Evolutionary conservation across 1,140 invertebrate species (phyloP).

Genomic region (Hermetia illucens): DNA sequence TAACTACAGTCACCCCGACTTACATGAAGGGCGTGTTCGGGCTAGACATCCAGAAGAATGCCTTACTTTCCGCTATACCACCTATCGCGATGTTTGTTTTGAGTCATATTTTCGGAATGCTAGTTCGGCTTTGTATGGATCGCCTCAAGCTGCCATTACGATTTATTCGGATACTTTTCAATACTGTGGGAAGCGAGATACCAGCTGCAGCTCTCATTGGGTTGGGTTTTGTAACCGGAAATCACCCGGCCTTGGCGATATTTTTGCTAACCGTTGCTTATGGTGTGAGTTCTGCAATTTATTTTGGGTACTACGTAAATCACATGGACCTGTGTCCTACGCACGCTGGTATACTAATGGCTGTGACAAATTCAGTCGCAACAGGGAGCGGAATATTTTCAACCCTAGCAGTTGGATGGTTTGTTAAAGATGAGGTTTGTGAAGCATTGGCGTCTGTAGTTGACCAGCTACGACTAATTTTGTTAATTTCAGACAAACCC

Average conservation of each 20-base stretch:
- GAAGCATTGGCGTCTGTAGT: too few relatives aligned
- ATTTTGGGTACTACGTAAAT: slow-evolving; percentile 46
- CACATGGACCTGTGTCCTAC: slow-evolving; percentile 57
- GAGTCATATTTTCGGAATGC: slow-evolving; percentile 42
- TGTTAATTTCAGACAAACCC: slow-evolving; percentile 11
- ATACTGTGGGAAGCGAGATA: slow-evolving; percentile 39
- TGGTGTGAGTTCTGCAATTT: slow-evolving; percentile 53
- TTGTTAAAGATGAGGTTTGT: slow-evolving; percentile 43
- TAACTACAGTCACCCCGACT: too few relatives aligned
- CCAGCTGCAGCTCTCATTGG: slow-evolving; percentile 41
- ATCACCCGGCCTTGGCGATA: slow-evolving; percentile 35
- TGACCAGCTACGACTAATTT: too few relatives aligned
- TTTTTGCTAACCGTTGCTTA: slow-evolving; percentile 47
- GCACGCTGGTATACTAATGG: slow-evolving; percentile 45
- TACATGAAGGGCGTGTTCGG: slow-evolving; percentile 69
- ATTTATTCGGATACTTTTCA: slow-evolving; percentile 43
- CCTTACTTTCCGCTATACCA: slow-evolving; percentile 54
- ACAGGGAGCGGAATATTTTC: slow-evolving; percentile 51
- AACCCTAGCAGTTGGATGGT: slow-evolving; percentile 40
- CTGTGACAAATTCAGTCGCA: slow-evolving; percentile 53
- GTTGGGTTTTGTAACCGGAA: slow-evolving; percentile 37
- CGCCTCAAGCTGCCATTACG: slow-evolving; percentile 34
- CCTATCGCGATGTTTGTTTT: slow-evolving; percentile 54
- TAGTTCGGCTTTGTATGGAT: slow-evolving; percentile 41
- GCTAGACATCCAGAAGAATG: slow-evolving; percentile 56